Evolutionary conservation across 2,113 vertebrate genomes (phyloP).

Genomic region (Proterorhinus semilunaris): DNA sequence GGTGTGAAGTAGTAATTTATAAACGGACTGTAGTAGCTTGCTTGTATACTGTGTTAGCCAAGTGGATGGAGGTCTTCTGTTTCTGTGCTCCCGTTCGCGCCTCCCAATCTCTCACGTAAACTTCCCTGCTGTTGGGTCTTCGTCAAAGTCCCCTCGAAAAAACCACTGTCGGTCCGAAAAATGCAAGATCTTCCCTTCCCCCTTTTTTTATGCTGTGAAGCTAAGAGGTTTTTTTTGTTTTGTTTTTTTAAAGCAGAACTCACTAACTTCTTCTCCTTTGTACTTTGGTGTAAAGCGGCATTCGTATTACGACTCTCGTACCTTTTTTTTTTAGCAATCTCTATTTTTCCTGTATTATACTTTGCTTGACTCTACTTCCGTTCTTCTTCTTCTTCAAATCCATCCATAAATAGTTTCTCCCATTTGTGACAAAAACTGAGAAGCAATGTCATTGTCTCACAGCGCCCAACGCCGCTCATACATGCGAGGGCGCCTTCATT

Average conservation of each 20-base stretch:
- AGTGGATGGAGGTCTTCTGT: constrained; percentile 76
- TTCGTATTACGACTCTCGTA: not conserved
- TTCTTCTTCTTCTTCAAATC: no score
- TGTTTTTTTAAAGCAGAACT: constrained; percentile 14
- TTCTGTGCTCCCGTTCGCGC: constrained; percentile 44
- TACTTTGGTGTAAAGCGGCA: not conserved
- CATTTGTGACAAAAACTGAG: not conserved
- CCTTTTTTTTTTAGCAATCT: not conserved
- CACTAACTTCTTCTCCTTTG: not conserved
- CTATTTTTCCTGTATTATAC: no score
- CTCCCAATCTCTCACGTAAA: constrained; percentile 28
- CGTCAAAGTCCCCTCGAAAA: constrained; percentile 45
- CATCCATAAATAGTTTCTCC: no score
- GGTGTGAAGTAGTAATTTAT: constrained; percentile 87
- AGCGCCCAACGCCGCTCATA: no score
- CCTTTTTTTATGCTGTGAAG: constrained; percentile 68
- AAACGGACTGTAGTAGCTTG: constrained; percentile 79
- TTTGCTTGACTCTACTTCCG: no score
- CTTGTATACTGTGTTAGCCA: constrained; percentile 79
- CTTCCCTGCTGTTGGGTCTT: constrained; percentile 55
- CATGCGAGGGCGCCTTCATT: not conserved
- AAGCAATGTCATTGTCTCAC: not conserved
- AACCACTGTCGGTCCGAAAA: constrained; percentile 73
- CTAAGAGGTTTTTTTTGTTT: constrained; percentile 30
- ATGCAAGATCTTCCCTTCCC: constrained; percentile 57